Percentiles rank a stretch among this genome's conserved stretches.
These are phyloP conservation scores for Phymanthus crucifer DNA, from an alignment of 92 coral and sea anemone genomes.

Conservation along the genomic window DNA sequence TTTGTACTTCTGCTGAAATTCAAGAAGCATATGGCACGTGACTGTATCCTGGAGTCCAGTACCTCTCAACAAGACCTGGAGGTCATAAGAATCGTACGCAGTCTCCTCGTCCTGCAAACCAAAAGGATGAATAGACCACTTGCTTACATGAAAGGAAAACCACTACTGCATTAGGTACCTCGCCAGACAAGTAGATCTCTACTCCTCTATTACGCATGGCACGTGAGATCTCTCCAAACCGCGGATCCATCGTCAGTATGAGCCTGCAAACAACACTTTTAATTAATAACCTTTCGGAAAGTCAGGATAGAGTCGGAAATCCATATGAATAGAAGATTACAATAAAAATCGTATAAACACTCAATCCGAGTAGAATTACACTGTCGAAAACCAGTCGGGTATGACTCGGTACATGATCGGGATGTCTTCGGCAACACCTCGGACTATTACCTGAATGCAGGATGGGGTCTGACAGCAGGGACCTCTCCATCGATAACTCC, in stretches of 20 bases:
- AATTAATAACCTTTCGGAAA: background rate
- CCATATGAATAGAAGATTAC: no score
- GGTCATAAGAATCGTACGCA: constrained; percentile 57
- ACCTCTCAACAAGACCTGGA: constrained; percentile 71
- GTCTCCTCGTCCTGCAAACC: constrained; percentile 55
- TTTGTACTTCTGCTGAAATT: constrained; percentile 60
- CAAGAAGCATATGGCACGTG: constrained; percentile 49
- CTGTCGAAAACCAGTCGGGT: background rate
- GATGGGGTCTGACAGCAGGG: constrained; percentile 89
- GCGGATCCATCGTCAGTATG: constrained; percentile 90
- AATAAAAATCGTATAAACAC: no score
- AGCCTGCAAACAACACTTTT: constrained; percentile 40
- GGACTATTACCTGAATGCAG: constrained; percentile 78
- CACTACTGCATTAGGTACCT: constrained; percentile 43
- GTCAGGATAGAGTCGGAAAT: no score
- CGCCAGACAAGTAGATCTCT: constrained; percentile 84
- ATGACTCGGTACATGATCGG: background rate
- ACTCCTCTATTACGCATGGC: constrained; percentile 99
- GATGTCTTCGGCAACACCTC: background rate
- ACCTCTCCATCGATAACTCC: constrained; percentile 95
- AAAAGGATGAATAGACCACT: background rate
- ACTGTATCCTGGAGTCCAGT: constrained; percentile 54
- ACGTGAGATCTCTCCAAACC: constrained; percentile 93
- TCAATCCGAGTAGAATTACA: no score
- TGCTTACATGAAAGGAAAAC: background rate